These are phyloP conservation scores for Caenorhabditis sp. DNA, from an alignment of 2,888 invertebrate species.

Conservation along the genomic window DNA sequence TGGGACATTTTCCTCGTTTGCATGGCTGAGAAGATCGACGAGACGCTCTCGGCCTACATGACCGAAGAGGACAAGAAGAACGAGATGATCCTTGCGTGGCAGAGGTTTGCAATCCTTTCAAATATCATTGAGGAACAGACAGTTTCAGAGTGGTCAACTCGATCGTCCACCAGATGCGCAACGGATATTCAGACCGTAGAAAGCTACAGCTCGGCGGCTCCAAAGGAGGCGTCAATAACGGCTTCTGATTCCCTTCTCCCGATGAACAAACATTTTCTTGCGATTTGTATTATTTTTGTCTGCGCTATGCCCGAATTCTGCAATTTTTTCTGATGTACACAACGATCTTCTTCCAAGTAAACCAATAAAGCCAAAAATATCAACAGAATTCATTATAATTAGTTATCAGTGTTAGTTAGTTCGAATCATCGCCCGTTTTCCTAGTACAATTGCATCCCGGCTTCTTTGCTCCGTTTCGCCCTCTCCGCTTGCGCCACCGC, in stretches of 20 bases:
- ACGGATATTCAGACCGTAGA: conserved; percentile 64
- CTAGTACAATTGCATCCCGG: no score
- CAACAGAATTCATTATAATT: not conserved
- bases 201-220: conserved; percentile 54
- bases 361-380: not conserved
- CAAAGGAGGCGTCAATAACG: conserved; percentile 35
- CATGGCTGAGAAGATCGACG: conserved; percentile 66
- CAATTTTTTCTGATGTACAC: conserved; percentile 27
- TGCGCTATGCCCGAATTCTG: not conserved
- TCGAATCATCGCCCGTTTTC: not conserved
- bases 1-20: conserved; percentile 69
- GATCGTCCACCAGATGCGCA: conserved; percentile 67
- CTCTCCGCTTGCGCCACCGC: no score
- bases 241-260: conserved; percentile 16
- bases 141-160: conserved; percentile 63
- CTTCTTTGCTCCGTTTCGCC: no score
- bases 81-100: conserved; percentile 67
- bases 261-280: not conserved
- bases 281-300: conserved; percentile 11
- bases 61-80: conserved; percentile 58
- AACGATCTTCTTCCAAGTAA: conserved; percentile 25
- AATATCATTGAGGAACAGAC: not conserved
- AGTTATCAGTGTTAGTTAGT: not conserved
- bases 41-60: conserved; percentile 59
- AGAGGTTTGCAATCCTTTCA: conserved; percentile 41